These are phyloP conservation scores for Ceyx margarethae DNA, from an alignment of 2,113 vertebrate genomes.

Conservation along the genomic window DNA sequence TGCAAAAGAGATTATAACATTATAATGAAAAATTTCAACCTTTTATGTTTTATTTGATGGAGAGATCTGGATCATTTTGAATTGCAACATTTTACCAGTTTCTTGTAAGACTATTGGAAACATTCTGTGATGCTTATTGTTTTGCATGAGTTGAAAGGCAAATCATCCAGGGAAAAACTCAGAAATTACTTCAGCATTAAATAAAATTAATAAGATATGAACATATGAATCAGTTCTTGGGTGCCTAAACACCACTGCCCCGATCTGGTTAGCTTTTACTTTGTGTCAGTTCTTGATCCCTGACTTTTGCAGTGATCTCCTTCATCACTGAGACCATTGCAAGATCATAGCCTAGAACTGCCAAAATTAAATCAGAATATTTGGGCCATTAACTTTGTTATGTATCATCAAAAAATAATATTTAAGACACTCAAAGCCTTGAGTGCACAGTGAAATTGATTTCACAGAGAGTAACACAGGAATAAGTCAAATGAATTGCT, in stretches of 20 bases:
- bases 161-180: background rate
- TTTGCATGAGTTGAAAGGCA: background rate
- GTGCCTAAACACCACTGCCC: background rate
- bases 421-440: background rate
- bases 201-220: background rate
- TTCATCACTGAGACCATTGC: background rate
- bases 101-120: background rate
- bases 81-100: background rate
- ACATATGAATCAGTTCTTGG: background rate
- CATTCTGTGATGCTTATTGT: background rate
- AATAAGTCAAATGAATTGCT: background rate
- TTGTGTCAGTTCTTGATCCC: background rate
- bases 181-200: background rate
- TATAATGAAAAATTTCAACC: background rate
- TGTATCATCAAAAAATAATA: background rate
- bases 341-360: background rate
- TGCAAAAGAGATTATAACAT: background rate
- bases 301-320: background rate
- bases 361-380: background rate
- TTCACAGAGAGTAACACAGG: background rate
- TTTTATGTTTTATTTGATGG: background rate
- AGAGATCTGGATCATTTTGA: background rate
- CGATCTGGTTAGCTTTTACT: background rate
- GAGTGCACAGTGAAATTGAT: background rate
- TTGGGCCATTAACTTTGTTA: background rate